Conservation (phyloP, 1,140 invertebrate species). For the Archivesica marissinica region DNA sequence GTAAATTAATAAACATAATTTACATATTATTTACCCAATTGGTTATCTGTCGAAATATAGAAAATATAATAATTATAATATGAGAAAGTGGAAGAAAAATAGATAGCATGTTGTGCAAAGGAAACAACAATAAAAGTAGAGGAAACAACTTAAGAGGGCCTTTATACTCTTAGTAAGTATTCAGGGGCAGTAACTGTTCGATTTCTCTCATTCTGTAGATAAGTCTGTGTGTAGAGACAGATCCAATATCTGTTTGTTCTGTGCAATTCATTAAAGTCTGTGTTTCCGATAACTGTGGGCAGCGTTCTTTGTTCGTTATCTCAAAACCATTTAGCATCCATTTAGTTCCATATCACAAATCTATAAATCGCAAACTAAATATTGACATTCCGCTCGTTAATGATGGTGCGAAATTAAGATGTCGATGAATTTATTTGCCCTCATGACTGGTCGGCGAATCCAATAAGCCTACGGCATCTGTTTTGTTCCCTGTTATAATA, state of each 20-base stretch:
- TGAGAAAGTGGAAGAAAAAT: too few species aligned
- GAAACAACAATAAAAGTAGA: too few species aligned
- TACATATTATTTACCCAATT: too few species aligned
- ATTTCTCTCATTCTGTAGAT: too few species aligned
- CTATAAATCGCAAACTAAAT: conserved; percentile 20
- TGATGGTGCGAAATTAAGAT: not conserved
- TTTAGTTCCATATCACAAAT: conserved; percentile 44
- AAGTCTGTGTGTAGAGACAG: too few species aligned
- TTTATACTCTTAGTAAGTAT: too few species aligned
- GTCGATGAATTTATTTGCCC: conserved; percentile 24
- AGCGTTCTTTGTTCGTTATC: conserved; percentile 36
- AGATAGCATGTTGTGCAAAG: too few species aligned
- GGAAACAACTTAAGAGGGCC: too few species aligned
- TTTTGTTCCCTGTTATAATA: conserved; percentile 10
- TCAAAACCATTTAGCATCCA: conserved; percentile 25
- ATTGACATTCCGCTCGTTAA: conserved; percentile 5
- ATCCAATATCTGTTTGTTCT: conserved; percentile 13
- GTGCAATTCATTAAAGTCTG: conserved; percentile 7
- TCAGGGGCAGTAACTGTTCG: too few species aligned
- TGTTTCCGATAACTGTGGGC: not conserved
- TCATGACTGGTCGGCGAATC: not conserved
- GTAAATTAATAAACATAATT: too few species aligned
- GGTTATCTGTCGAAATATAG: too few species aligned
- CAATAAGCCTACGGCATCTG: conserved; percentile 25
- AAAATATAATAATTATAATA: too few species aligned